Conservation (phyloP, 2,797 vertebrate genomes). For the Odontamblyopus rebecca region DNA sequence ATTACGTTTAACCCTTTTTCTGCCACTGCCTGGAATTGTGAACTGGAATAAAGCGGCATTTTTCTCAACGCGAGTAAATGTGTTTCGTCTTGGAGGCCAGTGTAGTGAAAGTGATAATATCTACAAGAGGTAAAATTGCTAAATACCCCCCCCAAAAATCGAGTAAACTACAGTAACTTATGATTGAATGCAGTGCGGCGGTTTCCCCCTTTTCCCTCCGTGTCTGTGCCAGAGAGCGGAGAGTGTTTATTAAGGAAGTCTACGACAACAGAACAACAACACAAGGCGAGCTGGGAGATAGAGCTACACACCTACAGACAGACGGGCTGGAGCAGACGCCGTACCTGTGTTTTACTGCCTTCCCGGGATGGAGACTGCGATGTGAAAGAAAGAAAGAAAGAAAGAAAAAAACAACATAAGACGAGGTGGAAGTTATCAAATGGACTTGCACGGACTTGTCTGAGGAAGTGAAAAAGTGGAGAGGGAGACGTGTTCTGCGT, state of each 20-base stretch:
- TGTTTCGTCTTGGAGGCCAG: neutral
- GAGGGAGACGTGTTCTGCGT: conserved; percentile 14
- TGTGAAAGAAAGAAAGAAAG: conserved; percentile 23
- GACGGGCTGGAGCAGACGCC: conserved; percentile 81
- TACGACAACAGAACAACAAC: conserved; percentile 25
- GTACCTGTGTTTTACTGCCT: conserved; percentile 98
- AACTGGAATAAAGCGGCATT: conserved; percentile 11
- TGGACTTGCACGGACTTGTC: conserved; percentile 67
- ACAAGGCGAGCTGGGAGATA: conserved; percentile 39
- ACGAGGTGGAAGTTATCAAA: conserved; percentile 91
- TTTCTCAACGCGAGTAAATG: conserved; percentile 3
- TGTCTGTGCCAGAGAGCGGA: conserved; percentile 36
- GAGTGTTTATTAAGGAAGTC: conserved; percentile 44
- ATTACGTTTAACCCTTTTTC: conserved; percentile 33
- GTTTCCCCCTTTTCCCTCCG: conserved; percentile 11
- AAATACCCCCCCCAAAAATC: too few species aligned
- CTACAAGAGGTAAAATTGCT: too few species aligned
- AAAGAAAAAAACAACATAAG: conserved; percentile 78
- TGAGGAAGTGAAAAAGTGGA: conserved; percentile 69
- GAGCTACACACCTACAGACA: conserved; percentile 29
- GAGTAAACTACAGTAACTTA: too few species aligned
- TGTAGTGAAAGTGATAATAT: too few species aligned
- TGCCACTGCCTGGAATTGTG: conserved; percentile 16
- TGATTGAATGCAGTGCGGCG: neutral
- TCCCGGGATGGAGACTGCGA: conserved; percentile 90